Percentiles rank a stretch among this genome's conserved stretches.
Evolutionary conservation across 2,797 vertebrate species (phyloP).

Genomic region (Caiman crocodilus): DNA sequence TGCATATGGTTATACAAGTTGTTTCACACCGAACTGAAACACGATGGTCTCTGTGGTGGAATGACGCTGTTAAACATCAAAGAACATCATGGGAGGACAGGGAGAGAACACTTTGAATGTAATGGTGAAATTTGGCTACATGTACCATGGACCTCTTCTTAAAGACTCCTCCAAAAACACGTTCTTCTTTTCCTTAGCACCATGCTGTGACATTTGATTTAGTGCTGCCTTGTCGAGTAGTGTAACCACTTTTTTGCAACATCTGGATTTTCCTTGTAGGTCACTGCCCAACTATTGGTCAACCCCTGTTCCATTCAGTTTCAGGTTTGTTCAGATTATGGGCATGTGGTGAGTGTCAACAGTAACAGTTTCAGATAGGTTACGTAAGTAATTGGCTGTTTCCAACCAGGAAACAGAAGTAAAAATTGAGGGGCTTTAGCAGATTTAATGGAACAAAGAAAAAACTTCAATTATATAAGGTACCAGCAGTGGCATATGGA

Average conservation of each 20-base stretch:
- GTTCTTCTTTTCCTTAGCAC: not conserved
- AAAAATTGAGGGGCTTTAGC: not conserved
- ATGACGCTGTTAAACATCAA: not conserved
- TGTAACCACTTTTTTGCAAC: not conserved
- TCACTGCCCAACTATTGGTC: not conserved
- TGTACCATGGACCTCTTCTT: not conserved
- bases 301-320: not conserved
- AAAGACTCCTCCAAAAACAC: not conserved
- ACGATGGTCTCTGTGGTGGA: not conserved
- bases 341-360: not conserved
- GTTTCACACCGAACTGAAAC: not conserved
- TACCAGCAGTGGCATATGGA: not conserved
- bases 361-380: not conserved
- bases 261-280: not conserved
- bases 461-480: not conserved
- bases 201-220: fast-evolving
- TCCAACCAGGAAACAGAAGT: not conserved
- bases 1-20: not conserved
- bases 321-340: not conserved
- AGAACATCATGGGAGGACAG: not conserved
- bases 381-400: not conserved
- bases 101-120: not conserved
- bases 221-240: not conserved
- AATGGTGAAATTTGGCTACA: not conserved
- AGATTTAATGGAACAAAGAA: not conserved